Percentiles rank a stretch among this genome's conserved stretches.
Evolutionary conservation across 2,113 vertebrate genomes (phyloP).

Genomic region (Drymodes brunneopygia): DNA sequence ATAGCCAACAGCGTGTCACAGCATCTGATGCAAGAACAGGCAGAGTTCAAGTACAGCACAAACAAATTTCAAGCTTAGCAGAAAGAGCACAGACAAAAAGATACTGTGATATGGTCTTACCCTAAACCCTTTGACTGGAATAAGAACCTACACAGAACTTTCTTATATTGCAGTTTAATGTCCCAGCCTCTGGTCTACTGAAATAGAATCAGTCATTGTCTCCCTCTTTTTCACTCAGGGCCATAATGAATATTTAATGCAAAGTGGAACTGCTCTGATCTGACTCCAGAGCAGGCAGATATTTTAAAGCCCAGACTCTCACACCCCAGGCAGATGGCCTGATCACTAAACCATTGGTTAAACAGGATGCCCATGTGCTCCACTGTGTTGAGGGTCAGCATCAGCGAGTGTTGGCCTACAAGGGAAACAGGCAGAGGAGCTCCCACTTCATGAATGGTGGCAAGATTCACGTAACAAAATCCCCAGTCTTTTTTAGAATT

Average conservation of each 20-base stretch:
- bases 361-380: not conserved
- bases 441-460: not conserved
- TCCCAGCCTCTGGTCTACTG: not conserved
- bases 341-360: not conserved
- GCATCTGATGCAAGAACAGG: not conserved
- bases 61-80: not conserved
- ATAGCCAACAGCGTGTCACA: not conserved
- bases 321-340: not conserved
- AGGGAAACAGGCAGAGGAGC: not conserved
- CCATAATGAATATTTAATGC: conserved; percentile 23
- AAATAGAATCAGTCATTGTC: not conserved
- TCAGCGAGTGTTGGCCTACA: not conserved
- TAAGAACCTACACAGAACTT: not conserved
- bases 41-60: not conserved
- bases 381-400: not conserved
- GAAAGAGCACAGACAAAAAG: not conserved
- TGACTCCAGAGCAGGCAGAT: not conserved
- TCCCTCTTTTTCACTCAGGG: not conserved
- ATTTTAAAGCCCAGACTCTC: not conserved
- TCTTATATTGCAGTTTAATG: not conserved
- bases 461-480: not conserved
- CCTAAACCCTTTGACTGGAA: not conserved
- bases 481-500: not conserved
- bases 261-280: not conserved
- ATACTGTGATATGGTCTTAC: not conserved